Conservation (phyloP, 2,797 vertebrate genomes). For the Morus bassanus region DNA sequence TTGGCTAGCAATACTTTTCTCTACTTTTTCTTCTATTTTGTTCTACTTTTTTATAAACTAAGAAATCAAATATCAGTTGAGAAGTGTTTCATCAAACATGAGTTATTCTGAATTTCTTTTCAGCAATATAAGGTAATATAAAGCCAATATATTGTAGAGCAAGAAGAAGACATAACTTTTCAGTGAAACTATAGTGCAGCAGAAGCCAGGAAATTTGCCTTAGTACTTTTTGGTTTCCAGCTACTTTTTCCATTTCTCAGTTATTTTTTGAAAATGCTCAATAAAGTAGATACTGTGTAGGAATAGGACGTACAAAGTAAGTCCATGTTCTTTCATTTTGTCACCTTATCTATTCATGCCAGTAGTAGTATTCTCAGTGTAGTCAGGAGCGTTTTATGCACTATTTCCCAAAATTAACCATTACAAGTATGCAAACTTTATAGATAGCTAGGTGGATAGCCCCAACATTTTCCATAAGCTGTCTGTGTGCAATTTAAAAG, state of each 20-base stretch:
- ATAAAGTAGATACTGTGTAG: not conserved
- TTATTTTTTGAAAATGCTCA: not conserved
- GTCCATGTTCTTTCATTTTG: not conserved
- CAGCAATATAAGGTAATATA: not conserved
- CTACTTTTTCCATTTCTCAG: not conserved
- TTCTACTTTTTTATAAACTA: not conserved
- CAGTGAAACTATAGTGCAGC: not conserved
- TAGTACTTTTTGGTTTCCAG: not conserved
- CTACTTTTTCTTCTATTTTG: not conserved
- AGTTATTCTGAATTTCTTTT: slow-evolving; percentile 9
- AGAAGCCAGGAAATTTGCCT: not conserved
- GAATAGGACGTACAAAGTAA: not conserved
- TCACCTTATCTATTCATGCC: not conserved
- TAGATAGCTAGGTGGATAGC: not conserved
- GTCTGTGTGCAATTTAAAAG: not conserved
- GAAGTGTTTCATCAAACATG: slow-evolving; percentile 20
- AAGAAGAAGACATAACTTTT: not conserved
- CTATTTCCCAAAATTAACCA: not conserved
- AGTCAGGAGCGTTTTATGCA: not conserved
- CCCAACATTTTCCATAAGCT: not conserved
- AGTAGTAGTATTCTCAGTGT: not conserved
- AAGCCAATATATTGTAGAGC: not conserved
- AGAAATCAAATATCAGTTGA: slow-evolving; percentile 37
- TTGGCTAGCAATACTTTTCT: slow-evolving; percentile 1
- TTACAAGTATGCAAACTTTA: not conserved